Conservation (phyloP, 2,888 invertebrate genomes). For the Sminthurinus aureus region DNA sequence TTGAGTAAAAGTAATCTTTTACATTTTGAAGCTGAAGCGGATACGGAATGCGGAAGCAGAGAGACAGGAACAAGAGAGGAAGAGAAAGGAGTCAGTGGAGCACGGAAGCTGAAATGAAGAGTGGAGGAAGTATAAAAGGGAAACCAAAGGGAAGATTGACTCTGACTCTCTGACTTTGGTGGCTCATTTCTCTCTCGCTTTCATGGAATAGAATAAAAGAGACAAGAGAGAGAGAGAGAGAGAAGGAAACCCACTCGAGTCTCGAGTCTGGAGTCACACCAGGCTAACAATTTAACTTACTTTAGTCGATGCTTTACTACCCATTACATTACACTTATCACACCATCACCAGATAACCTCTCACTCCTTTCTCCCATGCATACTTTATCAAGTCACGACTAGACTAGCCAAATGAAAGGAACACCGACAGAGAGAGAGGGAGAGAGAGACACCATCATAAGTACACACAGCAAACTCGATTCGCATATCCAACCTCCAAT, state of each 20-base stretch:
- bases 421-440: too few species aligned
- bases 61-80: neutral
- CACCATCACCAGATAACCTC: neutral
- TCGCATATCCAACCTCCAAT: too few species aligned
- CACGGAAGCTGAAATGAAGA: neutral
- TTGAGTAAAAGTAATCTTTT: neutral
- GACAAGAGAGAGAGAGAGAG: neutral
- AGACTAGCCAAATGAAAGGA: too few species aligned
- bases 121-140: neutral
- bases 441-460: too few species aligned
- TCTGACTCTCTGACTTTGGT: neutral
- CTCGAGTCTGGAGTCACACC: too few species aligned
- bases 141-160: neutral
- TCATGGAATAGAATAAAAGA: too few species aligned
- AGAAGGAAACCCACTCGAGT: constrained; percentile 4
- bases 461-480: too few species aligned
- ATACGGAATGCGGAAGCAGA: neutral
- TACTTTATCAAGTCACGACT: neutral
- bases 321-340: constrained; percentile 14
- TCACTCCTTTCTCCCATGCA: neutral
- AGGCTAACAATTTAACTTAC: constrained; percentile 23
- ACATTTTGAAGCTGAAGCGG: neutral
- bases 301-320: constrained; percentile 9
- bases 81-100: neutral
- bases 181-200: neutral